Base-by-base conservation (phyloP, 1,140 invertebrate genomes). In the Cherax destructor region DNA sequence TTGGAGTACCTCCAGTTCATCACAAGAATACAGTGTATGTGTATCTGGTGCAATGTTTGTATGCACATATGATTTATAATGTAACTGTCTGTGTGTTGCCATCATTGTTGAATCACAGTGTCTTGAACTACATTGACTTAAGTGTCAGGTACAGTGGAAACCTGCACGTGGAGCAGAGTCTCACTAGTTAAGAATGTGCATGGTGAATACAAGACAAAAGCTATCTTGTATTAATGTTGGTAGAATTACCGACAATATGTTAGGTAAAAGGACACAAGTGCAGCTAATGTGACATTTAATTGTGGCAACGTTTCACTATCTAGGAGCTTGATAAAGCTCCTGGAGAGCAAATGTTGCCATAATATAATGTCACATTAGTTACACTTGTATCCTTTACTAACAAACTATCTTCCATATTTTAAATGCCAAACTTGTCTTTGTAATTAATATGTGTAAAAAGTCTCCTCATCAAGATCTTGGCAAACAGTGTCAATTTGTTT, bases 391-490 rank as follows among this genome's bases (percentile, higher is more conserved):
- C 30, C 30, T 41, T 41, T 41, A 0, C 30, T 2, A 41, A 74
- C 69, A 74, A 80, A 84, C 76, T 61, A 91, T 91, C 89, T 91
- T 91, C 89, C 89, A 85, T 85, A 91, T 83, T 85, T 91, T 85
- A 91, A 81, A 91, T 91, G 89, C 89, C 89, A 91, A 91, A 91
- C 86, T 85, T 91, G 89, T 91, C 89, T 91, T 91, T 91, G 89
- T 91, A 91, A 91, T 86, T 91, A 88, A 83, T 89, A 56, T 86
- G 72, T 78, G 81, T 84, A 78, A 79, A 81, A 65, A 83, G 78
- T 89, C 41, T 83, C 80, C 49, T 69, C 49, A 83, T 83, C 49
- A 47, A 47, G 61, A 50, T 47, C 52, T 74, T 74, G 83, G 83
- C 83, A 85, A 74, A 85, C 83, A 85, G 83, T 85, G 83, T n/a